Evolutionary conservation across 2,888 invertebrate species (phyloP), one percentile per base, ranked within the genome.

Genomic region (Amphipoea lucens): DNA sequence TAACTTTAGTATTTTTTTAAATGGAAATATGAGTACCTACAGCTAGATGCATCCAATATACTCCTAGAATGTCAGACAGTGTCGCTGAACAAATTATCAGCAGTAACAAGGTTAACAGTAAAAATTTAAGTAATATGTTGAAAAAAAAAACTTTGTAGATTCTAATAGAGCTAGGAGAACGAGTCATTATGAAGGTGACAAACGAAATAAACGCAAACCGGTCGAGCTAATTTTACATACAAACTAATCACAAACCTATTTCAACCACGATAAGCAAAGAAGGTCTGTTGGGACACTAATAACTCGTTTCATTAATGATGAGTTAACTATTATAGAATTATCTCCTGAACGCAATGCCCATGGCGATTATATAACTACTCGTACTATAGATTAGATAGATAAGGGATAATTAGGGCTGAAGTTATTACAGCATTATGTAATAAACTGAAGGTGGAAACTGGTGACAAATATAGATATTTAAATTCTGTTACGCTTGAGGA

Each of bases 171-270:
- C 36, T 62, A 68, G 29, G 6, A 78, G 69, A 74, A 67, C 63
- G 40, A 76, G 54, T 70, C 36, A 40, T 74, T 62, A 78, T 76
- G 78, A 79, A 74, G 73, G 66, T 70, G 60, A 85, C 78, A 74
- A 60, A 70, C 66, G 45, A 76, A 76, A 74, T 72, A 71, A 74
- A 74, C 45, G 48, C 51, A 76, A 89, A 91, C 90, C 87, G 86
- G 90, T 90, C 81, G 68, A 76, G 83, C 67, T 89, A 88, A 91
- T 89, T 89, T 87, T 85, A 88, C 81, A 87, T 85, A 82, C 74
- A 87, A 89, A 89, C 82, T 90, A 91, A 92, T 90, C 88, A 89
- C 86, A 85, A 87, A 88, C 85, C 85, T 82, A 88, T 87, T 90
- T 85, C 69, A 85, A 85, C 85, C 87, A 89, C 84, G 82, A 87